These are phyloP conservation scores for Cosmia pyralina DNA, from an alignment of 2,888 invertebrate species.

Conservation along the genomic window DNA sequence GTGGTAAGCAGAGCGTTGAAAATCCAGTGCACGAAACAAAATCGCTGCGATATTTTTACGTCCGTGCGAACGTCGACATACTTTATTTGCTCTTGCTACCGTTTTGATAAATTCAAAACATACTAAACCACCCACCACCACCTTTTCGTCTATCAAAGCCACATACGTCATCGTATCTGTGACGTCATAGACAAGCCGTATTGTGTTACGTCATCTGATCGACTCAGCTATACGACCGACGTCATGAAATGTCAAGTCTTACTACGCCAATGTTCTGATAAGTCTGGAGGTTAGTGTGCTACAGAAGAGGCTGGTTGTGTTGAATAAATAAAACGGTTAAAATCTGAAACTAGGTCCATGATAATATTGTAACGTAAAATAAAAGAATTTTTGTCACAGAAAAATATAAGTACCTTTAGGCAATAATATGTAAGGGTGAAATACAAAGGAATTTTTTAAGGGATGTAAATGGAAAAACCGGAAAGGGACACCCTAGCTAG, in stretches of 20 bases:
- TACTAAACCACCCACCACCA: not conserved
- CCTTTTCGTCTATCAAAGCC: not conserved
- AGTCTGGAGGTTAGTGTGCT: constrained; percentile 14
- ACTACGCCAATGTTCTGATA: constrained; percentile 1
- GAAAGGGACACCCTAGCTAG: constrained; percentile 1
- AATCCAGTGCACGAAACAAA: no score
- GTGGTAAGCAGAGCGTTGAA: no score
- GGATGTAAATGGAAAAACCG: not conserved
- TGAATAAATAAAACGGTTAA: not conserved
- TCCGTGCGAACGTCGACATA: no score
- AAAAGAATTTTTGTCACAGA: not conserved
- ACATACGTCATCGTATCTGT: constrained; percentile 6
- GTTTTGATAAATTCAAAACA: no score
- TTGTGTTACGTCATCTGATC: constrained; percentile 16
- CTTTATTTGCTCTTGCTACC: not conserved
- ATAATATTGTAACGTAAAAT: not conserved
- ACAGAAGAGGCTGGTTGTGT: not conserved
- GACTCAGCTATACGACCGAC: constrained; percentile 6
- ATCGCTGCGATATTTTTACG: no score
- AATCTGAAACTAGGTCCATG: not conserved
- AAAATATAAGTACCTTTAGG: not conserved
- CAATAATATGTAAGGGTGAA: not conserved
- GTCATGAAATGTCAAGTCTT: constrained; percentile 27
- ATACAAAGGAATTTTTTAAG: constrained; percentile 14
- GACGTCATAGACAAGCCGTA: not conserved